These are phyloP conservation scores for Poecilia gillii DNA, from an alignment of 2,797 vertebrate genomes.

Conservation along the genomic window DNA sequence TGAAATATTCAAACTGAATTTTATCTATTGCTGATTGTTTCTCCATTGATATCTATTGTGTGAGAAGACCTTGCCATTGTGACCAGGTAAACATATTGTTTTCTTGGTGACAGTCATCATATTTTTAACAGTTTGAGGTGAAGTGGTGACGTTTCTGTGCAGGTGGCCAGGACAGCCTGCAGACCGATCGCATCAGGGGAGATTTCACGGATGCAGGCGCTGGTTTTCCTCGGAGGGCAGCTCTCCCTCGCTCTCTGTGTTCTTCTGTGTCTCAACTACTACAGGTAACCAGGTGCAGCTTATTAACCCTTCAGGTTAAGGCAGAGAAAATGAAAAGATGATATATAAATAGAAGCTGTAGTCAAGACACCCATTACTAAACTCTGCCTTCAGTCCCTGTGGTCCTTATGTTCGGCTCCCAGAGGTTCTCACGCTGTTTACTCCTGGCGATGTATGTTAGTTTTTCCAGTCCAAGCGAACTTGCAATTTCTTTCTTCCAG, in stretches of 20 bases:
- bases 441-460: neutral
- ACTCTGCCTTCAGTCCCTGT: too few relatives aligned
- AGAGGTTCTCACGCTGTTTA: neutral
- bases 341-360: too few relatives aligned
- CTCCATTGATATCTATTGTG: too few relatives aligned
- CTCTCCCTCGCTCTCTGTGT: slow-evolving; percentile 90
- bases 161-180: slow-evolving; percentile 90
- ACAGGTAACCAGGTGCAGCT: slow-evolving; percentile 81
- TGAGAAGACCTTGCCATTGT: too few relatives aligned
- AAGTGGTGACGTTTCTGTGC: slow-evolving; percentile 17
- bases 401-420: neutral
- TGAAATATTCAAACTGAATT: too few relatives aligned
- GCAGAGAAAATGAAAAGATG: too few relatives aligned
- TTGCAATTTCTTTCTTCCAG: too few relatives aligned
- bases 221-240: slow-evolving; percentile 91
- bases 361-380: too few relatives aligned
- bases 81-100: neutral
- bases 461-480: neutral
- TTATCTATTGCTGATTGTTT: too few relatives aligned
- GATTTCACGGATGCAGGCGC: slow-evolving; percentile 86
- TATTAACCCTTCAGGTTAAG: neutral
- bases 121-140: neutral
- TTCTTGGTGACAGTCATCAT: neutral
- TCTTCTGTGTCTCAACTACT: slow-evolving; percentile 93
- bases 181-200: slow-evolving; percentile 93